Percentiles rank a stretch among this genome's conserved stretches.
Conservation (phyloP, 2,113 vertebrate genomes). For the Cervus canadensis region DNA sequence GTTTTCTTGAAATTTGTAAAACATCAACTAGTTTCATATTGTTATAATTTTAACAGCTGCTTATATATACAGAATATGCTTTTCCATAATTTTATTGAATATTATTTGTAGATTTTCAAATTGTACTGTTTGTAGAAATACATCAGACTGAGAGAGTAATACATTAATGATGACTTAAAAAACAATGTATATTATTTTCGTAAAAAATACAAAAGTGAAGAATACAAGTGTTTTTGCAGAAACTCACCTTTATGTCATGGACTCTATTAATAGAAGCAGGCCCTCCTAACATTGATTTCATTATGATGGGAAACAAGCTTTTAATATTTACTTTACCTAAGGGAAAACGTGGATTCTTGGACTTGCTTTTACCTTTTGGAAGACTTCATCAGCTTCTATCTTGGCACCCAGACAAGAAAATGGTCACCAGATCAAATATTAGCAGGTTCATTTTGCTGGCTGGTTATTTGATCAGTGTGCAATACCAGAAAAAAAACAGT, state of each 20-base stretch:
- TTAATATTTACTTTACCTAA: too few relatives aligned
- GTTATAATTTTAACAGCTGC: background rate
- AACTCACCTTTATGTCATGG: background rate
- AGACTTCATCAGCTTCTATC: background rate
- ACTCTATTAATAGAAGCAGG: background rate
- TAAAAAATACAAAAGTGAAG: background rate
- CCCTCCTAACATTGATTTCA: background rate
- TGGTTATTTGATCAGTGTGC: background rate
- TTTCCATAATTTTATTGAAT: too few relatives aligned
- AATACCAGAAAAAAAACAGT: background rate
- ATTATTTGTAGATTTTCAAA: background rate
- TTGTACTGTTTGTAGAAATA: background rate
- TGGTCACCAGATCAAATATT: background rate
- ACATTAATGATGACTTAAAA: background rate
- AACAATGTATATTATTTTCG: background rate
- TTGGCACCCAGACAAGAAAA: background rate
- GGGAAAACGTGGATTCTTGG: background rate
- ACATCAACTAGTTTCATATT: background rate
- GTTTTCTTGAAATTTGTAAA: background rate
- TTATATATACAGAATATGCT: background rate
- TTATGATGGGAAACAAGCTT: background rate
- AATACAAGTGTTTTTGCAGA: background rate
- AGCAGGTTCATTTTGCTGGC: rapidly evolving
- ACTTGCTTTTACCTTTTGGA: too few relatives aligned
- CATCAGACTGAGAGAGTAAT: background rate